Evolutionary conservation across 2,113 vertebrate genomes (phyloP), one percentile per base, ranked within the genome.

Genomic region (Platichthys stellatus): DNA sequence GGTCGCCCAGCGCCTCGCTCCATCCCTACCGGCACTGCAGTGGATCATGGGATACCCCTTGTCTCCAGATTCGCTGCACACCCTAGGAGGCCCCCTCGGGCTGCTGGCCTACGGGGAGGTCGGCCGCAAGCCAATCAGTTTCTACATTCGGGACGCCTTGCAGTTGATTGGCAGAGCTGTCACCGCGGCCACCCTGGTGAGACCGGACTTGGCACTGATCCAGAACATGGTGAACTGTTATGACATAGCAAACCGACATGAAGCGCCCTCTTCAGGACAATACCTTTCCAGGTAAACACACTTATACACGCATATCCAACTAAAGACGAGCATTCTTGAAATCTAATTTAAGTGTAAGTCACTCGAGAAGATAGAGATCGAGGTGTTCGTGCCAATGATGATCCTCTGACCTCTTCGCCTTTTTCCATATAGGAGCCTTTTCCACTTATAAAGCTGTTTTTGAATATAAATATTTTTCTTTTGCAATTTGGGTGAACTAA

Each of bases 1-100:
- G 49, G 93, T 71, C 0, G 96, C 93, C 0, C 94, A 95, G 23
- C 91, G 92, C 15, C 35, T 93, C 13, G 93, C 95, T 15, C 85
- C 96, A 26, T 79, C 83, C 0, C 84, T 74, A 0, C 96, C 95
- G 0, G 94, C 96, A 0, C 88, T 97, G 51, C 96, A 94, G 79
- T 98, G 97, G 97, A 78, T 99, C 80, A 93, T 97, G 95, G 97
- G 97, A 78, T 95, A 95, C 8, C 97, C 97, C 0, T 90, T 97
- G 73, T 94, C 95, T 0, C 82, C 95, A 0, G 86, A 94, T 0
- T 95, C 95, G 0, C 93, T 99, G 72, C 96, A 96, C 85, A 96
- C 95, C 0, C 85, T 95, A 0, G 96, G 96, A 8, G 92, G 98
- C 79, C 97, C 98, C 0, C 91, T 91, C 0, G 96, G 97, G 23